Base-by-base conservation (phyloP, 92 coral and sea anemone genomes). In the Isaurus tuberculatus region DNA sequence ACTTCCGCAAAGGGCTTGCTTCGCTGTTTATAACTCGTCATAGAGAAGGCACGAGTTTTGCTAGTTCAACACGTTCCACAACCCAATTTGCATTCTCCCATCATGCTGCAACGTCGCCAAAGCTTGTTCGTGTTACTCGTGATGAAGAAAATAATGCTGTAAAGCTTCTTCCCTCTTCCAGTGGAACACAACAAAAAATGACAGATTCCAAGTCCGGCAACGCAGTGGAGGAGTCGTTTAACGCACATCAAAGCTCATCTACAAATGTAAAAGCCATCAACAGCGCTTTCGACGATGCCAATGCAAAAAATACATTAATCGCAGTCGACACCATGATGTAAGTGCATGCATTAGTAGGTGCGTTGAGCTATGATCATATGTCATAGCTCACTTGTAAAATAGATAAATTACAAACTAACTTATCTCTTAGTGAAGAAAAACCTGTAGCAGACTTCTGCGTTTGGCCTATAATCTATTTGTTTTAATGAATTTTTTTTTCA, bases 1-100 rank as follows among this genome's bases (percentile, higher is more conserved):
- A 77, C 19, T 77, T 77, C 55, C 82, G 82, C 25, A 77, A 77
- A 16, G 82, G 34, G 13, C 68, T 77, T 8, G 36, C 82, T 15
- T 22, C 33, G n/a, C 9, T 77, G 30, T 77, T 16, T 33, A 37
- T 20, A 36, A 1, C 23, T 17, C 69, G 48, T 9, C 17, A 36
- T 2, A 0, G 69, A 8, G 6, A 23, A 20, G 30, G 82, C 22
- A 34, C 17, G 15, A 32, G 68, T 26, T 15, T 31, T 10, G 9
- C 68, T 16, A 51, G 81, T 49, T 77, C 82, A 3, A 57, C 70
- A 22, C 68, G 82, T 5, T 77, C 6, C 1, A 33, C 70, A 1
- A 77, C 48, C 20, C 67, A 34, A 5, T 15, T 60, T 15, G 69
- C 49, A 9, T 25, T 58, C 69, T 77, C 82, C 2, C 53, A 77